Percentiles rank a stretch among this genome's conserved stretches.
Conservation (phyloP, 1,140 invertebrate species). For the Trachelipus rathkii region DNA sequence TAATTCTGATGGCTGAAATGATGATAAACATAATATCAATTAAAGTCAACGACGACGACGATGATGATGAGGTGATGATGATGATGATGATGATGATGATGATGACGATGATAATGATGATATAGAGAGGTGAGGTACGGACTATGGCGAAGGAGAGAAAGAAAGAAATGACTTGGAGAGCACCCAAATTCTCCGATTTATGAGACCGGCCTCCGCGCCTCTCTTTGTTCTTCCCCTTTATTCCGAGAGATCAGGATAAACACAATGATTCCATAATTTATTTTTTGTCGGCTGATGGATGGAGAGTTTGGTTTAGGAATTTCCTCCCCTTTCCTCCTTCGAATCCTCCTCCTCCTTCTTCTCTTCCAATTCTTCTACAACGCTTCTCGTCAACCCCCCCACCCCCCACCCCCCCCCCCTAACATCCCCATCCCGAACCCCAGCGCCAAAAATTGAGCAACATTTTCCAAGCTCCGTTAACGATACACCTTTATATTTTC, state of each 20-base stretch:
- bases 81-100: not conserved
- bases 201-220: conserved; percentile 8
- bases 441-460: not conserved
- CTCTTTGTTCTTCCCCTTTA: conserved; percentile 8
- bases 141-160: not conserved
- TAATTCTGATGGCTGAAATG: too few species aligned
- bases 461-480: conserved; percentile 5
- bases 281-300: conserved; percentile 7
- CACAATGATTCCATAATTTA: conserved; percentile 13
- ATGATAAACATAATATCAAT: too few species aligned
- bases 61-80: not conserved
- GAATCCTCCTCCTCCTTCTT: too few species aligned
- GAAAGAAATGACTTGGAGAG: conserved; percentile 12
- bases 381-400: too few species aligned
- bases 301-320: conserved; percentile 12
- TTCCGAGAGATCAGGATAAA: conserved; percentile 8
- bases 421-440: too few species aligned
- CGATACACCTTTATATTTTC: not conserved
- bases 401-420: too few species aligned
- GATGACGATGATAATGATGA: not conserved
- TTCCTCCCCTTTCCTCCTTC: not conserved
- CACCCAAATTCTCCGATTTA: conserved; percentile 5
- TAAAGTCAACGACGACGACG: too few species aligned
- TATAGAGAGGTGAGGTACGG: not conserved
- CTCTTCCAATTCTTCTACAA: too few species aligned